A percentile compares a stretch with the other conserved stretches of the same genome.
Conservation (phyloP, 35 echinoderm and acorn worm species). For the Hemicentrotus pulcherrimus region DNA sequence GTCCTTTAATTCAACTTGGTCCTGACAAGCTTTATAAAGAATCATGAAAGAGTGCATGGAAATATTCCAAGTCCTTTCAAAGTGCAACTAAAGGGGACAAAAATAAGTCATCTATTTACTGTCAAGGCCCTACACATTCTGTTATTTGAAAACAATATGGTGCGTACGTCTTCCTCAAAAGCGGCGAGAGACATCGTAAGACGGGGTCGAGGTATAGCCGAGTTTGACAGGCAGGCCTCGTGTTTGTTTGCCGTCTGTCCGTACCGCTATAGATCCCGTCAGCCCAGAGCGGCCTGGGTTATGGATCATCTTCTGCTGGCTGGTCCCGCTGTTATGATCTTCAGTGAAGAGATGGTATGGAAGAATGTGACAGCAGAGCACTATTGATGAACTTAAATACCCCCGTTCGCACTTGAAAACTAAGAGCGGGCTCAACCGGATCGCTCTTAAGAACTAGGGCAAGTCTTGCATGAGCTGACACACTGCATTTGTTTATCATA, state of each 20-base stretch:
- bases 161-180: neutral
- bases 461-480: too few species aligned
- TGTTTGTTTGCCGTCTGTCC: conserved; percentile 16
- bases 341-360: neutral
- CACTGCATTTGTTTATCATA: too few species aligned
- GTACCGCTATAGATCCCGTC: neutral
- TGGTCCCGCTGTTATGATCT: neutral
- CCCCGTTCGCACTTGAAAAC: neutral
- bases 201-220: neutral
- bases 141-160: conserved; percentile 11
- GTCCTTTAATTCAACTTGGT: neutral
- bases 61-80: neutral
- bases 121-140: neutral
- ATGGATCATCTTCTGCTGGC: neutral
- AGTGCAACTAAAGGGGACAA: neutral
- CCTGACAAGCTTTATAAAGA: neutral
- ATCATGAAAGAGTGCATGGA: neutral
- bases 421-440: neutral
- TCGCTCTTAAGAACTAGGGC: neutral
- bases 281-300: neutral
- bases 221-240: neutral
- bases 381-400: neutral
- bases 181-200: neutral
- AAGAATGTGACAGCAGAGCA: neutral
- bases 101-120: neutral